Evolutionary conservation across 2,797 vertebrate genomes (phyloP).

Genomic region (Gambusia yucatana): DNA sequence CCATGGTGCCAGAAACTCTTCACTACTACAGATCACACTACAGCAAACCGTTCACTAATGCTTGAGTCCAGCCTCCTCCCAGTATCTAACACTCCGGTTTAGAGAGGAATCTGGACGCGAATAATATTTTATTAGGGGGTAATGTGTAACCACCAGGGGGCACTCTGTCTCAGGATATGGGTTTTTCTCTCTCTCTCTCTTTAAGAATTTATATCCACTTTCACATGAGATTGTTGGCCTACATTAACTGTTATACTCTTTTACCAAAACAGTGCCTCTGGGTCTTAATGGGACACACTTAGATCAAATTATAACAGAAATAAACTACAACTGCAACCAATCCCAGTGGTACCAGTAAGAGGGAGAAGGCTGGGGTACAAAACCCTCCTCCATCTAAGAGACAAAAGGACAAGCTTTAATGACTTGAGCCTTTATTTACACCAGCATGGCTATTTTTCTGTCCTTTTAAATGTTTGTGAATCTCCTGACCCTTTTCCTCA

Average conservation of each 20-base stretch:
- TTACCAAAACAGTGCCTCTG: background rate
- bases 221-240: background rate
- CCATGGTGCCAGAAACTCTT: constrained; percentile 43
- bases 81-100: background rate
- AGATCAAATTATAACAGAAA: background rate
- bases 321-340: background rate
- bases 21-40: background rate
- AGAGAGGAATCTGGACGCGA: background rate
- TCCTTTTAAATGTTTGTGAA: background rate
- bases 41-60: background rate
- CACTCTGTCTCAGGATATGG: background rate
- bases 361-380: background rate
- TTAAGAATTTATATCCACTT: background rate
- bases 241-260: background rate
- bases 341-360: background rate
- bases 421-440: background rate
- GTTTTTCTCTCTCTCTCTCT: background rate
- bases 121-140: background rate
- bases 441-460: background rate
- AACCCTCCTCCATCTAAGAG: background rate
- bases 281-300: background rate
- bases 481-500: background rate
- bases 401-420: background rate
- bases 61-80: constrained; percentile 21
- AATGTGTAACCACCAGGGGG: constrained; percentile 32